These are phyloP conservation scores for Heliconius hewitsoni DNA, from an alignment of 1,140 invertebrate genomes.

Conservation along the genomic window DNA sequence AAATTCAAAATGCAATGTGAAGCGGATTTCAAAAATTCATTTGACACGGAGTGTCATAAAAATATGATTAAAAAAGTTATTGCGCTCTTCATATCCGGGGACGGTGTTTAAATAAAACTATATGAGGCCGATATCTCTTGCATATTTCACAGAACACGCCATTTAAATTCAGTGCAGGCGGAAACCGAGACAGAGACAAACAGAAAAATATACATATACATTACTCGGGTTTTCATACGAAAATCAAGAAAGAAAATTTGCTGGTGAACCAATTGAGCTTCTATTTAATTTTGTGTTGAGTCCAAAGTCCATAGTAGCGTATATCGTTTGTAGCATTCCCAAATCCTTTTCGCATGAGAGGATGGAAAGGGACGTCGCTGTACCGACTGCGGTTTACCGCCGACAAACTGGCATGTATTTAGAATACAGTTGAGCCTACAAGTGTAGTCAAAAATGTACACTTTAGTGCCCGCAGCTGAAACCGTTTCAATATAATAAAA, in stretches of 20 bases:
- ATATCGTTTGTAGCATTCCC: slow-evolving; percentile 21
- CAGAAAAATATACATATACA: slow-evolving; percentile 57
- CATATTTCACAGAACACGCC: slow-evolving; percentile 52
- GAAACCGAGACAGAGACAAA: slow-evolving; percentile 51
- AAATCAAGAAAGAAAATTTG: slow-evolving; percentile 24
- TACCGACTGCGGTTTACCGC: slow-evolving; percentile 37
- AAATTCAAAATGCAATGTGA: slow-evolving; percentile 34
- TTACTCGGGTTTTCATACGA: slow-evolving; percentile 33
- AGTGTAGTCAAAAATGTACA: slow-evolving; percentile 25
- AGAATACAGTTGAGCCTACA: slow-evolving; percentile 33
- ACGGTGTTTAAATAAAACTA: slow-evolving; percentile 53
- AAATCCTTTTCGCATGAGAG: slow-evolving; percentile 31
- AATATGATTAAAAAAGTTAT: slow-evolving; percentile 44
- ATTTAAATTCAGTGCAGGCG: slow-evolving; percentile 62
- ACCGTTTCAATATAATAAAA: neutral
- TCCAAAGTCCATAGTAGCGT: slow-evolving; percentile 5
- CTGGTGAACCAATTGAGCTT: slow-evolving; percentile 4
- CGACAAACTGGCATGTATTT: slow-evolving; percentile 30
- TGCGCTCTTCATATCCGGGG: slow-evolving; percentile 33
- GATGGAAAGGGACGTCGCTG: slow-evolving; percentile 29
- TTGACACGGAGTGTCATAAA: slow-evolving; percentile 30
- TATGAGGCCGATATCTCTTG: slow-evolving; percentile 54
- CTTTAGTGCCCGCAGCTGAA: slow-evolving; percentile 15
- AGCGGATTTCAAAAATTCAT: slow-evolving; percentile 35
- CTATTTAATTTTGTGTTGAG: slow-evolving; percentile 25